Evolutionary conservation across 1,140 invertebrate species (phyloP), one percentile per base, ranked within the genome.

Genomic region (Scylla paramamosain): DNA sequence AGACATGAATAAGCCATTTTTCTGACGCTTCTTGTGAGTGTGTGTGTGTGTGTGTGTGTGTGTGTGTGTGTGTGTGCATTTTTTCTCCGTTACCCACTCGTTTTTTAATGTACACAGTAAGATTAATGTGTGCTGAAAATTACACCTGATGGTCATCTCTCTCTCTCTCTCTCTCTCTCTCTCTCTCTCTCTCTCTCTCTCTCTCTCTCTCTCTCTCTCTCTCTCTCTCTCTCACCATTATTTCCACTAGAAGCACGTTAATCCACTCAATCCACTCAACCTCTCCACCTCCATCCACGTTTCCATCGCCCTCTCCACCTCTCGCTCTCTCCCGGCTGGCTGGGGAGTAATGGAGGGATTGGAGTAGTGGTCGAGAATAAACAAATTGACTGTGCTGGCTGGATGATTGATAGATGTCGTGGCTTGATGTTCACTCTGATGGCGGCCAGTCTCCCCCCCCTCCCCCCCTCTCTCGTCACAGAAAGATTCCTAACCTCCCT

Each of bases 131-230:
- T 59, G 52, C 10, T 59, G 52, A 20, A 59, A 12, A 59, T 59
- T 59, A 59, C 52, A 12, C 10, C 10, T 59, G 52, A 59, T 59
- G 20, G 52, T 59, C 31, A 8, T 82, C 77, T 82, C 77, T 82
- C 77, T 82, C 77, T 82, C 77, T 82, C 77, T 82, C 77, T 82
- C 77, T 82, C 77, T 82, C 77, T 82, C 77, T 82, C 77, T 82
- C 77, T 82, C 77, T 82, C 77, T 82, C 77, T 82, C 77, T 82
- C 77, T 82, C 77, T 82, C 77, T 82, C 77, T 82, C 77, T 82
- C 77, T 82, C 77, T 82, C 77, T 82, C 77, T 82, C 77, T 82
- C 77, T 82, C 77, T 82, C 77, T 82, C 77, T 82, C 77, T 82
- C 77, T 82, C 83, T 84, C 83, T 84, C 83, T 84, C 83, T 84